Evolutionary conservation across 2,113 vertebrate species (phyloP), one percentile per base, ranked within the genome.

Genomic region (Protobothrops mucrosquamatus): DNA sequence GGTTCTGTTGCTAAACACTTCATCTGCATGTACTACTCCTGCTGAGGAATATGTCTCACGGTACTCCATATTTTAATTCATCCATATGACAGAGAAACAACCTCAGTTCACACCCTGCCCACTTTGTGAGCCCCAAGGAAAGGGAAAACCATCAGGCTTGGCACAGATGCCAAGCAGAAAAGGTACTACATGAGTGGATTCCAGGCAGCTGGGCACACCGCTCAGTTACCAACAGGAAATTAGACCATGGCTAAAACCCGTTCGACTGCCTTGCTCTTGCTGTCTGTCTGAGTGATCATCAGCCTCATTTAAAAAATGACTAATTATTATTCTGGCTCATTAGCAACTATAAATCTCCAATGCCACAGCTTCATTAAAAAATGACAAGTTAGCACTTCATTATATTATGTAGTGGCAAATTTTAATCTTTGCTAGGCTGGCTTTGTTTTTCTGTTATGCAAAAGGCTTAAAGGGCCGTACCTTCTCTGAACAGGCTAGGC

Each of bases 301-400:
- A 1, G 94, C 97, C 97, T 98, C 97, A 97, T 98, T 98, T 98
- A 97, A 98, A 90, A 97, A 97, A 92, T 96, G 94, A 96, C 97
- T 98, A 97, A 98, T 98, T 98, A 98, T 98, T 97, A 98, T 97
- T 96, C 97, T 95, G 96, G 93, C 97, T 98, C 97, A 97, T 98
- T 98, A 98, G 97, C 97, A 97, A 97, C 98, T 97, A 97, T 97
- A 97, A 98, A 97, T 97, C 97, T 97, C 95, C 93, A 96, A 95
- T 96, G 96, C 97, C 90, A 96, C 97, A 97, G 97, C 97, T 98
- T 98, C 97, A 98, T 98, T 97, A 94, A 94, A 98, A 97, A 96
- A 98, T 98, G 97, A 98, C 97, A 98, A 97, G 96, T 96, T 98
- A 96, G 96, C 97, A 97, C 97, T 98, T 98, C 97, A 98, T 98